phyloP scores from a whole-genome alignment of 2,113 vertebrate genomes.

The Procavia capensis region DNA sequence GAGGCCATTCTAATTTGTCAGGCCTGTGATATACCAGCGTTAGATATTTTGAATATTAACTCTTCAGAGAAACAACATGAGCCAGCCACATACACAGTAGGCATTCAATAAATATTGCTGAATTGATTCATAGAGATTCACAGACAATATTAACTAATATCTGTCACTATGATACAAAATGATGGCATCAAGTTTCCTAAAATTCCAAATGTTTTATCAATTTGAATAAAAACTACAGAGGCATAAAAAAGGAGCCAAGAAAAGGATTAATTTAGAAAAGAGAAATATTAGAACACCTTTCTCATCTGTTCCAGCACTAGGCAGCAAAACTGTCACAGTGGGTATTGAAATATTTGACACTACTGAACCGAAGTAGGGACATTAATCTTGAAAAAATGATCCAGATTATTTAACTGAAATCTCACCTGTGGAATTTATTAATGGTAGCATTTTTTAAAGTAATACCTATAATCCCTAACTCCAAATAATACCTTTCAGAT shows the following conservation, averaged over 20 bases:
- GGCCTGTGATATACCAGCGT: background rate
- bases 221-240: background rate
- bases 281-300: background rate
- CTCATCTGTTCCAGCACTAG: background rate
- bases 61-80: background rate
- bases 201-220: background rate
- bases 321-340: background rate
- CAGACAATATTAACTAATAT: background rate
- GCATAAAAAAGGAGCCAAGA: background rate
- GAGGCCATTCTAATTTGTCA: background rate
- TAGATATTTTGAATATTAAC: background rate
- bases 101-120: background rate
- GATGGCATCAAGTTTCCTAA: background rate
- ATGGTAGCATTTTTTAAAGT: background rate
- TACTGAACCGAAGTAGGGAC: accelerated
- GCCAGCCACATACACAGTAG: background rate
- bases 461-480: background rate
- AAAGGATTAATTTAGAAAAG: background rate
- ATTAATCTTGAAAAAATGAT: background rate
- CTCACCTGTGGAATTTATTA: background rate
- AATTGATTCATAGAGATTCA: background rate
- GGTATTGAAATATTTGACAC: background rate
- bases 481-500: background rate
- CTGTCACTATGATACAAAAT: background rate
- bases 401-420: background rate